A percentile compares a stretch with the other conserved stretches of the same genome.
Evolutionary conservation across 2,888 invertebrate genomes (phyloP).

Genomic region (Heliothis peltigera): DNA sequence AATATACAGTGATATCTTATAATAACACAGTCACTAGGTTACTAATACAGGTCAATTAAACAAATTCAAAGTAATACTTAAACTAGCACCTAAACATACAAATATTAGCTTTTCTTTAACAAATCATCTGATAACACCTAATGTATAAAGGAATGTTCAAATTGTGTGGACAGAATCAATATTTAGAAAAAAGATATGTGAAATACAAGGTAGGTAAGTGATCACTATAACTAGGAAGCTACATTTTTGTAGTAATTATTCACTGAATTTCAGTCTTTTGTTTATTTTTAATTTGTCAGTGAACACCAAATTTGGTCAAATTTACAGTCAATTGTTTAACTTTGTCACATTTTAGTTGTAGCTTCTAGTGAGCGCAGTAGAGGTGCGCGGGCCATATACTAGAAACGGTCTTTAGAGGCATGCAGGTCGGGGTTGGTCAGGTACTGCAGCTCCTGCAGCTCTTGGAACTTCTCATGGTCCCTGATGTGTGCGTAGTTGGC

Average conservation of each 20-base stretch:
- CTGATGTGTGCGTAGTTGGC: slow-evolving; percentile 99
- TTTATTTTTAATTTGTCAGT: slow-evolving; percentile 68
- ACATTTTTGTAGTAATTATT: slow-evolving; percentile 41
- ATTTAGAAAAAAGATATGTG: slow-evolving; percentile 70
- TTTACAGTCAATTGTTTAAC: slow-evolving; percentile 64
- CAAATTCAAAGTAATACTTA: slow-evolving; percentile 52
- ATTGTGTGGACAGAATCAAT: slow-evolving; percentile 59
- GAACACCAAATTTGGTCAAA: slow-evolving; percentile 69
- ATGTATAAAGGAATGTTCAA: slow-evolving; percentile 69
- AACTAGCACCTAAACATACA: slow-evolving; percentile 54
- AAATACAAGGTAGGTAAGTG: slow-evolving; percentile 48
- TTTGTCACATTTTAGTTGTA: slow-evolving; percentile 87
- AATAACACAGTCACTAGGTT: slow-evolving; percentile 53
- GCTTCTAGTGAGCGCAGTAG: slow-evolving; percentile 87
- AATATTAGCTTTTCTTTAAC: slow-evolving; percentile 42
- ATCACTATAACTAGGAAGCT: slow-evolving; percentile 43
- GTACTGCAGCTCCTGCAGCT: slow-evolving; percentile 96
- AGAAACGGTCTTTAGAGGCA: slow-evolving; percentile 96
- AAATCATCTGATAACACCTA: slow-evolving; percentile 54
- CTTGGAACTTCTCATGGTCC: slow-evolving; percentile 98
- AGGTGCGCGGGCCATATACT: slow-evolving; percentile 92
- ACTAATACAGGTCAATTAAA: slow-evolving; percentile 56
- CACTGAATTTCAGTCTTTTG: slow-evolving; percentile 78
- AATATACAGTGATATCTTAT: slow-evolving; percentile 41
- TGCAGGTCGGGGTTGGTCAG: slow-evolving; percentile 93